These are phyloP conservation scores for Pangasius larnaudii DNA, from an alignment of 2,797 vertebrate species.

Conservation along the genomic window DNA sequence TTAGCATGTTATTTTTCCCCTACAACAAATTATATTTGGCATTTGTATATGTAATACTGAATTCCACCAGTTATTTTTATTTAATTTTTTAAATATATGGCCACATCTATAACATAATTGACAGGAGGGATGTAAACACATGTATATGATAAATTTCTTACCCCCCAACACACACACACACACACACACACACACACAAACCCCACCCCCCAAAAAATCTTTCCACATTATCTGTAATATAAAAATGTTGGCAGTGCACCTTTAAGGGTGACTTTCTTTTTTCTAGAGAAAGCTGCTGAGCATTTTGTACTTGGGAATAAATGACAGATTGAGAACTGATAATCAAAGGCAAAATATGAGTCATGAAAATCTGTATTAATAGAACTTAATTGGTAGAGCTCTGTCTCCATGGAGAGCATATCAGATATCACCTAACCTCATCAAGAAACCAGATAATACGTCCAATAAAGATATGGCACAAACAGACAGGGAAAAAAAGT, in stretches of 20 bases:
- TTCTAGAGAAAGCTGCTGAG: background rate
- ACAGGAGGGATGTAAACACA: background rate
- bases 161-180: too few relatives aligned
- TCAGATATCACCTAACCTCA: slow-evolving; percentile 44
- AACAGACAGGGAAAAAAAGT: slow-evolving; percentile 49
- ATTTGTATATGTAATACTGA: background rate
- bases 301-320: slow-evolving; percentile 20
- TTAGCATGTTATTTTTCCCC: background rate
- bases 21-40: background rate
- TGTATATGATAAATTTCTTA: background rate
- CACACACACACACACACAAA: too few relatives aligned
- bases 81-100: background rate
- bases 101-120: background rate
- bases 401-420: slow-evolving; percentile 35
- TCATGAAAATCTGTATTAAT: slow-evolving; percentile 33
- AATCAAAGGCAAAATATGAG: slow-evolving; percentile 34
- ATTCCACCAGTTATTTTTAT: background rate
- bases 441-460: slow-evolving; percentile 48
- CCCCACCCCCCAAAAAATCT: background rate
- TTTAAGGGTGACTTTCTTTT: background rate
- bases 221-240: background rate
- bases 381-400: slow-evolving; percentile 44
- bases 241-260: background rate
- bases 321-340: slow-evolving; percentile 36
- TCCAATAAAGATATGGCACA: slow-evolving; percentile 40